Base-by-base conservation (phyloP, 1,140 invertebrate species). In the Apolygus lucorum region DNA sequence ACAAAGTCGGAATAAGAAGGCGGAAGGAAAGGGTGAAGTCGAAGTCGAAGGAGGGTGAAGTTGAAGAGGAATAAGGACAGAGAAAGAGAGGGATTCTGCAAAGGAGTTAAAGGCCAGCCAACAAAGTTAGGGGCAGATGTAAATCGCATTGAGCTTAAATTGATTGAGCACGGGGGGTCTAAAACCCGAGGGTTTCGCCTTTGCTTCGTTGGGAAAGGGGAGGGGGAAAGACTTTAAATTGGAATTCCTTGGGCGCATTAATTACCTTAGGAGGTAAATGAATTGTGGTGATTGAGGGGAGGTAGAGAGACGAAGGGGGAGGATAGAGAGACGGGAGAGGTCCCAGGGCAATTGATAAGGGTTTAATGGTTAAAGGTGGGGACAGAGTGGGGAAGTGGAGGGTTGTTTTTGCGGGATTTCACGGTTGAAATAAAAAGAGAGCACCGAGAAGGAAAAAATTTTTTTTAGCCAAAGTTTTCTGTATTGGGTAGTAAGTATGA, bases 161-260 rank as follows among this genome's bases (percentile, higher is more conserved):
- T 70, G 65, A 70, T 67, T 67, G 52, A 49, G 64, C 64, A 66
- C 64, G 64, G 25, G 64, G 4, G 17, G 17, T 4, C 54, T 59
- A 59, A 59, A 59, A 59, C 54, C 54, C 54, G 54, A 59, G 27
- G 62, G 62, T 63, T n/a, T n/a, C n/a, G n/a, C n/a, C n/a, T n/a
- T n/a, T n/a, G n/a, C n/a, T n/a, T n/a, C n/a, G n/a, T n/a, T n/a
- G n/a, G 22, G 22, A 63, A 27, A 66, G 29, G 64, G 64, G 64
- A 24, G 27, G 34, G 28, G 69, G 65, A 70, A 70, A 70, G 66
- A 68, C 70, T 68, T 68, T 71, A 71, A 71, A 71, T 71, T 71
- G 70, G 70, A 71, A 71, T 71, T 71, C 70, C 70, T 68, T 24
- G 28, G 21, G 28, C 26, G 64, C 70, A 71, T 71, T 71, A 71